phyloP scores from a whole-genome alignment of 2,888 invertebrate genomes.

The Ctena decussata region DNA sequence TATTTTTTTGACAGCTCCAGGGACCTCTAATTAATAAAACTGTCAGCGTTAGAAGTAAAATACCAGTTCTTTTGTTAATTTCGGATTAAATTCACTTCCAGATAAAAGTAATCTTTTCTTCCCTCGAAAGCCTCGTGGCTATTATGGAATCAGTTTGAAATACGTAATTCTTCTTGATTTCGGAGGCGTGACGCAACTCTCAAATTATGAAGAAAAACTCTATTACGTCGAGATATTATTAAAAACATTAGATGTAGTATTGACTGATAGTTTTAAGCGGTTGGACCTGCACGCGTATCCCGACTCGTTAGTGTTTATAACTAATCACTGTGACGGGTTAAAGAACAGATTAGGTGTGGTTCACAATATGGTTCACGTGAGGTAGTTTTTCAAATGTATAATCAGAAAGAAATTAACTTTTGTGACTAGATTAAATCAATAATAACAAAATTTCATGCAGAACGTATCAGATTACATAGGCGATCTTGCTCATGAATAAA shows the following conservation, averaged over 20 bases:
- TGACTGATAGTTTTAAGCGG: neutral
- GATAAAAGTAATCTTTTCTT: neutral
- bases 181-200: constrained; percentile 3
- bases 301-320: neutral
- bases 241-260: neutral
- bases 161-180: neutral
- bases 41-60: neutral
- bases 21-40: constrained; percentile 16
- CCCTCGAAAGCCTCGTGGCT: neutral
- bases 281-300: neutral
- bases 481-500: constrained; percentile 1
- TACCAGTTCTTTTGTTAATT: neutral
- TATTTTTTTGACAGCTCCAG: neutral
- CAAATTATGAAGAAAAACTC: neutral
- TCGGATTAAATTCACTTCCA: neutral
- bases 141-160: neutral
- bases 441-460: neutral
- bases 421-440: neutral
- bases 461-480: neutral
- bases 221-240: constrained; percentile 1
- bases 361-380: constrained; percentile 8
- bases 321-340: neutral
- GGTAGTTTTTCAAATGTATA: neutral
- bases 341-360: constrained; percentile 5
- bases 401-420: constrained; percentile 15